Conservation (phyloP, 2,113 vertebrate genomes). For the Anoplopoma fimbria region DNA sequence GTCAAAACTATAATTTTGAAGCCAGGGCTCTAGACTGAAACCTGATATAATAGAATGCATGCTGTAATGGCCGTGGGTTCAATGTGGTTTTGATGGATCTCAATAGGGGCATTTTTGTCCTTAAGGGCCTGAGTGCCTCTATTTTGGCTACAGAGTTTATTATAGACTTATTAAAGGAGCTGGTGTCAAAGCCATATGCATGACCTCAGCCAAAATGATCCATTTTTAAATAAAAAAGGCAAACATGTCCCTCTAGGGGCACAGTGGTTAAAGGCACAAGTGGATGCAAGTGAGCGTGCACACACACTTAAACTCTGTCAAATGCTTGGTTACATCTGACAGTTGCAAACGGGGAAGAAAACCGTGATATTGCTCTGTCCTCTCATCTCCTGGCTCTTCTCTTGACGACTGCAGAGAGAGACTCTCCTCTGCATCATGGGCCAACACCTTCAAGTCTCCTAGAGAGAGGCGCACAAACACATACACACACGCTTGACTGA, state of each 20-base stretch:
- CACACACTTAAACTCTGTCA: constrained; percentile 14
- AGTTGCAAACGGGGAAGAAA: constrained; percentile 10
- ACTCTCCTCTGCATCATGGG: constrained; percentile 29
- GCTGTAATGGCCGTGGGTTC: not conserved
- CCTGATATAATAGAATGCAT: not conserved
- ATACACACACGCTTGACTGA: constrained; percentile 3
- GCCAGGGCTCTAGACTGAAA: not conserved
- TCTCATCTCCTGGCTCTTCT: constrained; percentile 32
- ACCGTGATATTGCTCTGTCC: constrained; percentile 20
- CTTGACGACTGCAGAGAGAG: not conserved
- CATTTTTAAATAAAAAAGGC: not conserved
- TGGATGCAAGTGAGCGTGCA: not conserved
- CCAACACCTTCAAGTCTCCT: constrained; percentile 40
- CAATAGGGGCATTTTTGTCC: not conserved
- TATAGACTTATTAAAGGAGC: not conserved
- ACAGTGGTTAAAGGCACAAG: not conserved
- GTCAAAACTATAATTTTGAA: not conserved
- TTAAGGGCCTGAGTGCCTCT: too few relatives aligned
- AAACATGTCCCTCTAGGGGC: not conserved
- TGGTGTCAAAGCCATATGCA: not conserved
- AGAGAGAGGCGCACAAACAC: constrained; percentile 27
- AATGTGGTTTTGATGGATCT: not conserved
- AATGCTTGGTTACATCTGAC: constrained; percentile 28
- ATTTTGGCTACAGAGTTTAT: not conserved
- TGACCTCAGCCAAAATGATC: not conserved